Evolutionary conservation across 2,797 vertebrate genomes (phyloP).

Genomic region (Hypotaenidia philippensis): DNA sequence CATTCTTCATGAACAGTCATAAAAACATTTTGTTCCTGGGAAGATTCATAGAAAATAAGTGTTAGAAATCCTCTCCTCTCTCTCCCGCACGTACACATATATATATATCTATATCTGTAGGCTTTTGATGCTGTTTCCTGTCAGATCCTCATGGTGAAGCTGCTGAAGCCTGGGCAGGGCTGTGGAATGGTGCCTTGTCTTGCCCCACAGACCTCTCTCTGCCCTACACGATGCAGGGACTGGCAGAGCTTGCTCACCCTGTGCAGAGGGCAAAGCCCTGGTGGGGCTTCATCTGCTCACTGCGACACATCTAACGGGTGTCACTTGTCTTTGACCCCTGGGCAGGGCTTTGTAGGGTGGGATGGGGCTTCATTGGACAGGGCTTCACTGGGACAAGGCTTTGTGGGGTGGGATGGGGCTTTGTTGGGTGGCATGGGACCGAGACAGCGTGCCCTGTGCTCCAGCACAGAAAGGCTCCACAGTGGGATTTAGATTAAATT

Average conservation of each 20-base stretch:
- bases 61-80: not conserved
- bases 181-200: rapidly evolving
- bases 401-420: too few relatives aligned
- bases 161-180: not conserved
- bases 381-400: too few relatives aligned
- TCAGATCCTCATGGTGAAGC: not conserved
- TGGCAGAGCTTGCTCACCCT: not conserved
- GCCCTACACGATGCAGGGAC: rapidly evolving
- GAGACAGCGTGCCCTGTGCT: rapidly evolving
- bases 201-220: not conserved
- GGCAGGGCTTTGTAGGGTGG: not conserved
- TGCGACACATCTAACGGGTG: rapidly evolving
- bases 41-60: conserved; percentile 28
- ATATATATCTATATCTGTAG: not conserved
- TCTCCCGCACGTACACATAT: not conserved
- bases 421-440: too few relatives aligned
- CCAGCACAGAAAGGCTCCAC: not conserved
- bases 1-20: conserved; percentile 30
- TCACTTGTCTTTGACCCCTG: not conserved
- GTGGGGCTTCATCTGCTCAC: rapidly evolving
- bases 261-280: not conserved
- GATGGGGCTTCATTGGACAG: not conserved
- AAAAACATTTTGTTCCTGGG: conserved; percentile 59
- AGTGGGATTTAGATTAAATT: not conserved
- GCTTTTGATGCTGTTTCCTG: not conserved